Conservation (phyloP, 2,113 vertebrate species). For the Campylomormyrus tamandua region DNA sequence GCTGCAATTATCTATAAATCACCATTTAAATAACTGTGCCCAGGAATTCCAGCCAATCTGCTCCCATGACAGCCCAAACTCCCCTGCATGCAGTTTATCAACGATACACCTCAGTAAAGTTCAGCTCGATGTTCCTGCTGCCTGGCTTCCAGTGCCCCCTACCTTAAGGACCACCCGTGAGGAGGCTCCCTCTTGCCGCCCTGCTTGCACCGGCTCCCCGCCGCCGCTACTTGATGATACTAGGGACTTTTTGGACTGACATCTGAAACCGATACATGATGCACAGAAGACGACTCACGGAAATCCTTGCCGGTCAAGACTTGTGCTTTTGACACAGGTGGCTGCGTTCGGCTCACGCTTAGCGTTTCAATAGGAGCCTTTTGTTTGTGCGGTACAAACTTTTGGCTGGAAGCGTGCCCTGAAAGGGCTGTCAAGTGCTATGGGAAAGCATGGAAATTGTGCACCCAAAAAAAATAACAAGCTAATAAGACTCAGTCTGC, state of each 20-base stretch:
- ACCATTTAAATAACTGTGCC: not conserved
- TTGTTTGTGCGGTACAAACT: not conserved
- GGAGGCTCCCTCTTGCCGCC: not conserved
- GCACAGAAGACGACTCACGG: not conserved
- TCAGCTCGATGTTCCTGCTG: not conserved
- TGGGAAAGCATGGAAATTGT: not conserved
- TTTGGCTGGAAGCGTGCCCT: not conserved
- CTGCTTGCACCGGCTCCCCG: not conserved
- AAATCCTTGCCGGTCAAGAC: not conserved
- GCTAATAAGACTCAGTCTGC: not conserved
- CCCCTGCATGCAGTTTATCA: not conserved
- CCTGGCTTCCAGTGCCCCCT: not conserved
- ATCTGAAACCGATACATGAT: not conserved
- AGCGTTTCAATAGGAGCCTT: not conserved
- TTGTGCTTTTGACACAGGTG: not conserved
- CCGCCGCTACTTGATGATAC: not conserved
- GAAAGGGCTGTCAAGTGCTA: not conserved
- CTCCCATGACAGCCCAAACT: not conserved
- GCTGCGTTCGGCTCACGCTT: not conserved
- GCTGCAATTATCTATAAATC: not conserved
- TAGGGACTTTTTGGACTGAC: not conserved
- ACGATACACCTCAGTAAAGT: not conserved
- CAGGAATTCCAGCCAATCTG: not conserved
- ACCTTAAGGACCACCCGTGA: not conserved
- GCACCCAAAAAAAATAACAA: not conserved